Evolutionary conservation across 2,888 invertebrate genomes (phyloP).

Genomic region (Pterobdella sp.): DNA sequence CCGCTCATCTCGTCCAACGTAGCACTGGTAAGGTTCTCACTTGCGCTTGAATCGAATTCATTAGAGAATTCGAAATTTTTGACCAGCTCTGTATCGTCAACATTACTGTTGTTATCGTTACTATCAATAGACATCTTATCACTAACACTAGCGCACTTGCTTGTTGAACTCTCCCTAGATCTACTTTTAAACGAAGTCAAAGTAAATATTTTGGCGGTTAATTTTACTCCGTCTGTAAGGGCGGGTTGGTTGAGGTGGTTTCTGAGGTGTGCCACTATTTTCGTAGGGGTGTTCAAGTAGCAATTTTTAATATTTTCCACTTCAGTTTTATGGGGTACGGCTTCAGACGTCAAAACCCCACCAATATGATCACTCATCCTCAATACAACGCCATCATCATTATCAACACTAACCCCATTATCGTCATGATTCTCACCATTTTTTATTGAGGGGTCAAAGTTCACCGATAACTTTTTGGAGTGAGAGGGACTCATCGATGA

Average conservation of each 20-base stretch:
- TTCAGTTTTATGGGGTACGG: slow-evolving; percentile 50
- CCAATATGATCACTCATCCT: slow-evolving; percentile 39
- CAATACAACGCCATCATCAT: background rate
- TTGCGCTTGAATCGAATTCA: background rate
- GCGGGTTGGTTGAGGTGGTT: slow-evolving; percentile 43
- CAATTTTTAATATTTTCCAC: slow-evolving; percentile 51
- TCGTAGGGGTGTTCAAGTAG: slow-evolving; percentile 45
- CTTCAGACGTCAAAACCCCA: slow-evolving; percentile 48
- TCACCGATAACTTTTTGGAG: background rate
- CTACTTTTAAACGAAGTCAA: slow-evolving; percentile 1
- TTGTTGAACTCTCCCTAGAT: background rate
- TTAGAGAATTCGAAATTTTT: slow-evolving; percentile 2
- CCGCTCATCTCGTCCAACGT: background rate
- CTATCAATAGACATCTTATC: background rate
- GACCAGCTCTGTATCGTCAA: background rate
- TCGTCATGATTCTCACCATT: background rate
- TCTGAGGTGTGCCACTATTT: slow-evolving; percentile 50
- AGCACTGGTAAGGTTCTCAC: background rate
- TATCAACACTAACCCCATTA: background rate
- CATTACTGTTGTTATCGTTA: background rate
- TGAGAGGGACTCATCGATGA: background rate
- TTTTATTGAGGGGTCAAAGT: background rate
- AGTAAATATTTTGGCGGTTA: slow-evolving; percentile 17
- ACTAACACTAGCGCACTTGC: slow-evolving; percentile 4
- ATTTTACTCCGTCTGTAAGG: slow-evolving; percentile 10